Percentiles rank a stretch among this genome's conserved stretches.
Conservation (phyloP, 2,888 invertebrate species). For the Sesia apiformis region DNA sequence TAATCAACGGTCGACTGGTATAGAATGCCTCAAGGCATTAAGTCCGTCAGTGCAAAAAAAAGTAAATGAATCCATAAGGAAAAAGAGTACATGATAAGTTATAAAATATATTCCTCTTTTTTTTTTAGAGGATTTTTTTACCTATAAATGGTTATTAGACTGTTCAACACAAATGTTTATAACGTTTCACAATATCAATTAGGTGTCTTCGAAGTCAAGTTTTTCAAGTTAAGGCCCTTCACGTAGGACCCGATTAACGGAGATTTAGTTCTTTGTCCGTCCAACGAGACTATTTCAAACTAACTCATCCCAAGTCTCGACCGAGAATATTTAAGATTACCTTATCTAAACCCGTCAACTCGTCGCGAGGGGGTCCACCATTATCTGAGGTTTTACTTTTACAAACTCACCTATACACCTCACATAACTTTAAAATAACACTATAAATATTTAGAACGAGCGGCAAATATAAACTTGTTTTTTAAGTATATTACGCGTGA, state of each 20-base stretch:
- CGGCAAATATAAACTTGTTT: neutral
- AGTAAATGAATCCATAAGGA: no score
- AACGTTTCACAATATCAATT: no score
- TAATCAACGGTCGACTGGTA: no score
- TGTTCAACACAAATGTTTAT: no score
- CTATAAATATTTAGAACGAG: neutral
- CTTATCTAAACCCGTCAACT: constrained; percentile 33
- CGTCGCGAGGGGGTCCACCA: constrained; percentile 28
- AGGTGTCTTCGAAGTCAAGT: no score
- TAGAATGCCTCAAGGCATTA: no score
- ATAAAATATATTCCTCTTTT: no score
- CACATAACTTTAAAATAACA: neutral
- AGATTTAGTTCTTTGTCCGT: constrained; percentile 3
- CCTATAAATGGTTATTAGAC: no score
- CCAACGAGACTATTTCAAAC: neutral
- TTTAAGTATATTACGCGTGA: constrained; percentile 27
- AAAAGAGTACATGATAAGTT: no score
- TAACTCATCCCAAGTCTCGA: constrained; percentile 8
- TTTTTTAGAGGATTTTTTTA: no score
- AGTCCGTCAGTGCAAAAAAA: no score
- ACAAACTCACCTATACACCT: neutral
- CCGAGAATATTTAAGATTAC: constrained; percentile 45
- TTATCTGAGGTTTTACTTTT: constrained; percentile 18
- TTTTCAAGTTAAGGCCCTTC: no score
- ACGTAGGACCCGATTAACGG: neutral